Base-by-base conservation (phyloP, 1,140 invertebrate genomes). In the Phortica variegata region DNA sequence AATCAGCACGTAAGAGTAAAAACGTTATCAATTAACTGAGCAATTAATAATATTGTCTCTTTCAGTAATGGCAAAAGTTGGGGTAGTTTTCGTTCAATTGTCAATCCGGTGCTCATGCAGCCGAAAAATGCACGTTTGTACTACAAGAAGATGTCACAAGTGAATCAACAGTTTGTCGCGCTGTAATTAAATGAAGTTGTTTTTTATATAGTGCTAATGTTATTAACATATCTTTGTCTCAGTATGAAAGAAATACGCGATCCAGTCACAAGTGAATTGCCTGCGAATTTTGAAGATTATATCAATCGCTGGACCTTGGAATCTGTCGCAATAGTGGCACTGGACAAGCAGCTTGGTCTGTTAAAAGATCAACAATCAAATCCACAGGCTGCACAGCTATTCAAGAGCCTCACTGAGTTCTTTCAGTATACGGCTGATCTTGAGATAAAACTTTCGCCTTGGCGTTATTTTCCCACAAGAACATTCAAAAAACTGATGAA, bases 401-500 rank as follows among this genome's bases (percentile, higher is more conserved):
- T 34, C 13, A 34, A 34, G 13, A 6, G n/a, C n/a, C 13, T 34
- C 6, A 34, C 6, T n/a, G 32, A 34, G 6, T 34, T 34, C 32
- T 34, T 34, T 13, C 6, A 34, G 32, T n/a, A 8, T 4, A 13
- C 6, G 5, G 32, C 13, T 13, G 32, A 34, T 15, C 4, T 34
- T 4, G 32, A 34, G 13, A 34, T 6, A 4, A 34, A 34, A 34
- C 32, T n/a, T 8, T 34, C 32, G n/a, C 6, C 13, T 13, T 34
- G 32, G 32, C 8, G 32, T 5, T 34, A 8, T 34, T n/a, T 8
- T 9, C 4, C 8, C 5, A 34, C 32, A 13, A 6, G 6, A 8
- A 34, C 6, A 8, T 34, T 34, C 9, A 34, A 34, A 13, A 34
- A 34, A 34, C 32, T 34, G 2, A 80, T 83, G 75, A 73, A 74